Conservation (phyloP, 2,797 vertebrate species). For the Discoglossus pictus region DNA sequence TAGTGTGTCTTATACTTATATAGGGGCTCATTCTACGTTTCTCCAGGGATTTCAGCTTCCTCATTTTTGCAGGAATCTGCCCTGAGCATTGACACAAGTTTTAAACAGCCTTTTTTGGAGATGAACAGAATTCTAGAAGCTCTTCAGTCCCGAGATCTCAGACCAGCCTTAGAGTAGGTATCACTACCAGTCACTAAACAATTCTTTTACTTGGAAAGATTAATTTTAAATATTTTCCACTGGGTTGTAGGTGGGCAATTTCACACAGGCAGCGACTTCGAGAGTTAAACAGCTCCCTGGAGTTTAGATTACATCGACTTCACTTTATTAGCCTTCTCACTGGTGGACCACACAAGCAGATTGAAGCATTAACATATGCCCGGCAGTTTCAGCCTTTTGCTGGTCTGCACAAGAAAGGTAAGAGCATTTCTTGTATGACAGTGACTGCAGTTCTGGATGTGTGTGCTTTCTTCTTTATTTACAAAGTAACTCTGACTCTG, state of each 20-base stretch:
- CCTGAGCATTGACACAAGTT: constrained; percentile 79
- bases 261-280: constrained; percentile 81
- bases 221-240: constrained; percentile 45
- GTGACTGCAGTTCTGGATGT: no score
- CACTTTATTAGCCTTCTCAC: constrained; percentile 81
- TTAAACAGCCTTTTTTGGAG: constrained; percentile 81
- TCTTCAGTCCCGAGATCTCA: constrained; percentile 78
- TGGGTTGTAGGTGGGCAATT: constrained; percentile 72
- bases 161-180: constrained; percentile 80
- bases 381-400: constrained; percentile 81
- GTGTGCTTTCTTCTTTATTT: not conserved
- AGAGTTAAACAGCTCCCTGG: constrained; percentile 79
- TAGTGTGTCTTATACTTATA: not conserved
- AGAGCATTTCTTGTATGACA: not conserved
- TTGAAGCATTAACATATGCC: constrained; percentile 77
- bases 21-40: no score
- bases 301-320: constrained; percentile 78
- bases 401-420: constrained; percentile 79
- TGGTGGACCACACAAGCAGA: constrained; percentile 78
- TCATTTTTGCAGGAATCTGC: constrained; percentile 73
- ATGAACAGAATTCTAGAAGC: constrained; percentile 81
- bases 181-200: not conserved
- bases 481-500: not conserved
- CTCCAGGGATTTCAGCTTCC: not conserved
- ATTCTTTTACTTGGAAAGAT: not conserved